Base-by-base conservation (phyloP, 2,888 invertebrate species). In the Pollenia amentaria region DNA sequence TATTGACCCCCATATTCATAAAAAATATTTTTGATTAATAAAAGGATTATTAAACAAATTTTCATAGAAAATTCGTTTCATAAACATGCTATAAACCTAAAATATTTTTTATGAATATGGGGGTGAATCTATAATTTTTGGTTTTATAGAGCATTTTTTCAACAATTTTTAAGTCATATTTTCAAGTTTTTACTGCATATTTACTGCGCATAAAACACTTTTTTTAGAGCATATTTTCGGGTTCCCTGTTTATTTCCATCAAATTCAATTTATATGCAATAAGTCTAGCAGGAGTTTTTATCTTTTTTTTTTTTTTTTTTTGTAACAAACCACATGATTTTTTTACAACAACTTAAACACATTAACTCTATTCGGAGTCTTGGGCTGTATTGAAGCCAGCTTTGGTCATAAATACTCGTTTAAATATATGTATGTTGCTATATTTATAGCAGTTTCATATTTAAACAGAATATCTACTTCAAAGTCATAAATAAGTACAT, bases 231-330 rank as follows among this genome's bases (percentile, higher is more conserved):
- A 29, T 29, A 29, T 29, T 29, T 29, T 0, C 29, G 29, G 29
- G 4, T 29, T 0, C 29, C 29, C 29, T 6, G 29, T 82, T 82
- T 79, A 86, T 83, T 83, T 67, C 64, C 85, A 81, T 84, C 55
- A 89, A 88, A 87, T 89, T 88, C 88, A 88, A 89, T 89, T 89
- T 88, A 87, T 88, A 88, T 87, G 86, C 88, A 82, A 85, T 88
- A 84, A 87, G 77, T 77, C 76, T 65, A 53, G 1, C 21, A 18
- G n/a, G 8, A 16, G 1, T 51, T 42, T 70, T 79, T 51, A 29
- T 3, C 3, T 29, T 29, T 29, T 29, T 29, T 29, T 29, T 29
- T 29, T 29, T 29, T 29, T 29, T 29, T 62, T 40, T 62, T 62
- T 44, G 16, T 44, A 51, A 16, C 12, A 70, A 70, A 44, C 79